phyloP scores from a whole-genome alignment of 1,140 invertebrate genomes.

The Brachionus calyciflorus region DNA sequence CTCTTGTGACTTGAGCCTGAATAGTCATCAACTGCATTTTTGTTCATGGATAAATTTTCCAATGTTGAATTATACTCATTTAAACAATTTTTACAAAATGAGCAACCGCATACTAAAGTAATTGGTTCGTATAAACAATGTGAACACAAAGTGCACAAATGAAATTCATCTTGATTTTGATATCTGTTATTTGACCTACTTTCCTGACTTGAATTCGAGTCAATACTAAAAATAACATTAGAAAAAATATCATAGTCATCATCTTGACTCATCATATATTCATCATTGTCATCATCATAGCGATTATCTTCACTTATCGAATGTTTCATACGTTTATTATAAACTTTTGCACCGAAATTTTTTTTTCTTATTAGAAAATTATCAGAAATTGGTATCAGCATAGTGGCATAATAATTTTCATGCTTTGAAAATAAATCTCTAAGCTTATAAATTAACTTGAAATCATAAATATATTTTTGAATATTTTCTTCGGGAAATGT shows the following conservation, averaged over 20 bases:
- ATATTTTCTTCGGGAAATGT: background rate
- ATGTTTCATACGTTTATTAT: conserved; percentile 25
- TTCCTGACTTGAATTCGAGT: background rate
- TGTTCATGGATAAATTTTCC: background rate
- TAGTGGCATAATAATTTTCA: conserved; percentile 29
- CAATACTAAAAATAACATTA: no score
- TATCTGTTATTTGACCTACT: background rate
- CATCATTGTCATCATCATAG: conserved; percentile 10
- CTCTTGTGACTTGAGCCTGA: background rate
- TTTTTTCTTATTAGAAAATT: background rate
- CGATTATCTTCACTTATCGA: conserved; percentile 1
- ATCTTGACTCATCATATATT: background rate
- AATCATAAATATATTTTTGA: background rate
- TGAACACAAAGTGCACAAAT: conserved; percentile 31
- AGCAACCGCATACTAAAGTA: conserved; percentile 39
- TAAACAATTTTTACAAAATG: conserved; percentile 38
- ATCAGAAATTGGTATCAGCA: conserved; percentile 27
- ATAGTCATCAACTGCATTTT: no score
- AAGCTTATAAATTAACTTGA: background rate
- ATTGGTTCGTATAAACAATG: conserved; percentile 29
- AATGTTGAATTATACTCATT: conserved; percentile 23
- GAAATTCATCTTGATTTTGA: background rate
- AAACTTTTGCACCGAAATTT: background rate
- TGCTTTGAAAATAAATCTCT: background rate
- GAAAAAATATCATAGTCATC: no score